These are phyloP conservation scores for Myocastor coypus DNA, from an alignment of 2,113 vertebrate species.

Conservation along the genomic window DNA sequence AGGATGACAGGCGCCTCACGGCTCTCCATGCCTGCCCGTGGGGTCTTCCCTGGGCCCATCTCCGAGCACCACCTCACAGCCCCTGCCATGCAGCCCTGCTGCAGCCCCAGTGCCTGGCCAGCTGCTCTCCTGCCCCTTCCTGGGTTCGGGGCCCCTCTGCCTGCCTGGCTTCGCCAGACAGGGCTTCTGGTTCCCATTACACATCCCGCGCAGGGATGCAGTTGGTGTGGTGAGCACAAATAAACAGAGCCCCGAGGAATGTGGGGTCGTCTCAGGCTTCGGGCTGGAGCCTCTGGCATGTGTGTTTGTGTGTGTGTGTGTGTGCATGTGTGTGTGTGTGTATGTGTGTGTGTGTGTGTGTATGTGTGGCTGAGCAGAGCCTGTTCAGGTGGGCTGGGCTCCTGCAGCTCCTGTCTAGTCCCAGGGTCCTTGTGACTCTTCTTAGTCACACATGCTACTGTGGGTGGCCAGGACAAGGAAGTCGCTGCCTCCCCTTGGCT, in stretches of 20 bases:
- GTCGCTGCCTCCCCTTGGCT: accelerated
- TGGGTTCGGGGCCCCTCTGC: background rate
- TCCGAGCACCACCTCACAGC: background rate
- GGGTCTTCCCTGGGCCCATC: accelerated
- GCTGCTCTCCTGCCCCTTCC: background rate
- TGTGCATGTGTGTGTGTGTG: too few relatives aligned
- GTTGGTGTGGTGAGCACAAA: background rate
- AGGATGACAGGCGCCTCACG: accelerated
- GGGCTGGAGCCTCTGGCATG: accelerated
- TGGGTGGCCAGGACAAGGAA: background rate
- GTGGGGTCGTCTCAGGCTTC: background rate
- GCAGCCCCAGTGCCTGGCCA: background rate
- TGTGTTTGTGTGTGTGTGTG: too few relatives aligned
- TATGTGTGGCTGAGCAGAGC: background rate
- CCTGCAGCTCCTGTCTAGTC: background rate
- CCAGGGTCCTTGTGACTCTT: too few relatives aligned
- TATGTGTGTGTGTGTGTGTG: background rate
- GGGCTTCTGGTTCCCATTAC: conserved; percentile 75
- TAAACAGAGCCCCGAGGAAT: conserved; percentile 40
- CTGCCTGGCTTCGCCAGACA: conserved; percentile 28
- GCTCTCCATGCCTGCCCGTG: background rate
- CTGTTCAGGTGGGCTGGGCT: background rate
- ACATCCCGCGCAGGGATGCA: background rate
- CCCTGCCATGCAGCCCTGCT: background rate
- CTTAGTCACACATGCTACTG: accelerated